Evolutionary conservation across 2,797 vertebrate genomes (phyloP).

Genomic region (Pseudochirops corinnae): DNA sequence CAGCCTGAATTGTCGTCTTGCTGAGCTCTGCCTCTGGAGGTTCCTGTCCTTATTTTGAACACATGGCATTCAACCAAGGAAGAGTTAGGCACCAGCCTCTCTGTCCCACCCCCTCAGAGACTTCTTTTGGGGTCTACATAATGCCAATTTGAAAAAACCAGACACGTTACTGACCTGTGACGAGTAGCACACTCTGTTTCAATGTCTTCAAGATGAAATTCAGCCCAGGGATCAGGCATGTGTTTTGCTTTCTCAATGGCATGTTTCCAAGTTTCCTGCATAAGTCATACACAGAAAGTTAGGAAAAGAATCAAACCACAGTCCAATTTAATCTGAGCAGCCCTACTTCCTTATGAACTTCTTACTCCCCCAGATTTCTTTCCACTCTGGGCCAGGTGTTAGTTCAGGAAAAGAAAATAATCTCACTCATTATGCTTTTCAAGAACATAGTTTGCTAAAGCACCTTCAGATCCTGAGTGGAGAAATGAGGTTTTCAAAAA

Average conservation of each 20-base stretch:
- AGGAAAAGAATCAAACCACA: constrained; percentile 50
- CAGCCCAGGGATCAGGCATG: constrained; percentile 98
- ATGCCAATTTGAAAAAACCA: neutral
- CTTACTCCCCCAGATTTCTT: neutral
- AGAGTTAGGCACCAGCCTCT: neutral
- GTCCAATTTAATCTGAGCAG: neutral
- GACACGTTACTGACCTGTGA: constrained; percentile 90
- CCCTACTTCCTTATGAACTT: neutral
- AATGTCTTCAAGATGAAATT: constrained; percentile 96
- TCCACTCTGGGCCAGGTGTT: neutral
- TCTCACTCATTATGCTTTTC: neutral
- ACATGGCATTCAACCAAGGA: neutral
- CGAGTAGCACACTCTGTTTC: constrained; percentile 91
- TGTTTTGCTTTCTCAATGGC: constrained; percentile 95
- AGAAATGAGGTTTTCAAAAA: neutral
- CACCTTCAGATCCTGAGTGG: neutral
- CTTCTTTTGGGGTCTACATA: neutral
- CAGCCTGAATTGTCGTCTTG: neutral
- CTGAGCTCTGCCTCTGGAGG: neutral
- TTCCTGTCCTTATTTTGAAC: neutral
- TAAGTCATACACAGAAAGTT: constrained; percentile 55
- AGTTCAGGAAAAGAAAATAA: neutral
- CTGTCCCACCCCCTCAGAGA: neutral
- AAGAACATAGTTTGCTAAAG: neutral
- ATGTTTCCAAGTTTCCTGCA: constrained; percentile 94